Evolutionary conservation across 2,113 vertebrate species (phyloP), one percentile per base, ranked within the genome.

Genomic region (Atractosteus spatula): DNA sequence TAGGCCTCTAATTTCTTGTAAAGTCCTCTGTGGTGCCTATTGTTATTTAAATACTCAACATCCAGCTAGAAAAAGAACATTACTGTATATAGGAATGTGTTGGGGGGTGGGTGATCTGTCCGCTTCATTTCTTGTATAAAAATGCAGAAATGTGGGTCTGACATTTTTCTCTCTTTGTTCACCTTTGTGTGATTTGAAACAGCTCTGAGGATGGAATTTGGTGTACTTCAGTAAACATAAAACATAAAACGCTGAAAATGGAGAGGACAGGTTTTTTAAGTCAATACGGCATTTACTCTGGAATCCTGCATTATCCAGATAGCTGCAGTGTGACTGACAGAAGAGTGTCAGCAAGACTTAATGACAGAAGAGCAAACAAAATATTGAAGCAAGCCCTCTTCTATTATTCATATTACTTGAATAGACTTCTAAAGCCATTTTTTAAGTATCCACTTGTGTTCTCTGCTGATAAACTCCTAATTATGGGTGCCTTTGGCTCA

Each of bases 231-330:
- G 29, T 29, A 3, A 41, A 55, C 62, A 71, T 63, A 66, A 57
- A 74, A 70, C 71, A 70, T 79, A 68, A 72, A 64, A 43, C 8
- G 64, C 17, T 57, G 44, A 63, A 71, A 62, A 55, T 41, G 63
- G 51, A 55, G n/a, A 57, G 5, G 3, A n/a, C 41, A 4, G 62
- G 63, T 17, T 45, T 70, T 62, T 61, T 54, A 55, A 66, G 44
- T 71, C 47, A 68, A 43, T 76, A 29, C 56, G 54, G 55, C 42
- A 62, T 62, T 67, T 70, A 41, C 68, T 63, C 3, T 41, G 56
- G 66, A 71, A 57, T 29, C 13, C 61, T 14, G 44, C 17, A 59
- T 43, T 16, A 62, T 67, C 63, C 69, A 71, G 70, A 68, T 71
- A 68, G 4, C 41, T 51, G 68, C 51, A n/a, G 3, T 55, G 68